These are phyloP conservation scores for Diachasma alloeum DNA, from an alignment of 1,140 invertebrate genomes.

Conservation along the genomic window DNA sequence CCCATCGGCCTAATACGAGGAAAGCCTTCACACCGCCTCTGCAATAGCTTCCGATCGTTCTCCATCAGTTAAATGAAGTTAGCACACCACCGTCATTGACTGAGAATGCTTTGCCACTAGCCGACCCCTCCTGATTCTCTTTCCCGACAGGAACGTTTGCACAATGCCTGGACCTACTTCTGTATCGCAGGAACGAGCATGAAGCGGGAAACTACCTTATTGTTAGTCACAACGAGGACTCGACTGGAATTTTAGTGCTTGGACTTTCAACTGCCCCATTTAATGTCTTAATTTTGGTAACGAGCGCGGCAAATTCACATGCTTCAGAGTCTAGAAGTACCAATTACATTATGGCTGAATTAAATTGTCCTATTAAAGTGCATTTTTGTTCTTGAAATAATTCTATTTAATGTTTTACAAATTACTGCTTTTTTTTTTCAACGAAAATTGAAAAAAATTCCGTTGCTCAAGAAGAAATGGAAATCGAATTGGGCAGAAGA, in stretches of 20 bases:
- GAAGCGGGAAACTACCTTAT: background rate
- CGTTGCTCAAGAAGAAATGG: no score
- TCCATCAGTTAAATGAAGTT: background rate
- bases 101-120: no score
- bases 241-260: slow-evolving; percentile 13
- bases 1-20: slow-evolving; percentile 9
- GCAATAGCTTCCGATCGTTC: background rate
- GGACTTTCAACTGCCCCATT: background rate
- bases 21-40: background rate
- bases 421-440: background rate
- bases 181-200: background rate
- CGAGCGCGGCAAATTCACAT: background rate
- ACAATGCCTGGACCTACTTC: background rate
- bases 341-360: background rate
- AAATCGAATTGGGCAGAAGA: no score
- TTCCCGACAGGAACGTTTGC: background rate
- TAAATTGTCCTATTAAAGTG: background rate
- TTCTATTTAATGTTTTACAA: background rate
- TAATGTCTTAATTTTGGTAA: slow-evolving; percentile 18
- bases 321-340: background rate
- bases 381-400: background rate
- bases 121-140: no score
- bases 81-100: background rate
- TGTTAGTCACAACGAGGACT: slow-evolving; percentile 7
- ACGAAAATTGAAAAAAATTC: no score